phyloP scores from a whole-genome alignment of 2,888 invertebrate species.

The Acanthococcus lagerstroemiae region DNA sequence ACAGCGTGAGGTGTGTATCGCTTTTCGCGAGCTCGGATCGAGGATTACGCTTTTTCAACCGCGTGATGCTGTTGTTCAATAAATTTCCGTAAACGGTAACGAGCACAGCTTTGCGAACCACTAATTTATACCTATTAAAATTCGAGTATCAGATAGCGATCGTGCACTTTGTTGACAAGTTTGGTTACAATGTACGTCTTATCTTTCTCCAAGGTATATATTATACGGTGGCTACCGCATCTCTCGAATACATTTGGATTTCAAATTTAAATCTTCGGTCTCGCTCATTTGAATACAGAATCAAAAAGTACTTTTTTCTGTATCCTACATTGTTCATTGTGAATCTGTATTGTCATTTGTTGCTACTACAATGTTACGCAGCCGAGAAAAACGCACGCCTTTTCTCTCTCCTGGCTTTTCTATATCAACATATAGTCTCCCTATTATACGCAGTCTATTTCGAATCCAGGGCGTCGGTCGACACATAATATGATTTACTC shows the following conservation, averaged over 20 bases:
- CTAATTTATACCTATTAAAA: constrained; percentile 30
- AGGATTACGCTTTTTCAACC: too few species aligned
- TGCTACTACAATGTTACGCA: constrained; percentile 19
- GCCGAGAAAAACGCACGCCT: neutral
- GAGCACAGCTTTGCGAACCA: constrained; percentile 12
- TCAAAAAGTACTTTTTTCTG: neutral
- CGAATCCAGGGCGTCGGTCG: too few species aligned
- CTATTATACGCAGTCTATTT: too few species aligned
- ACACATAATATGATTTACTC: too few species aligned
- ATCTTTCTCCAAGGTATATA: constrained; percentile 16
- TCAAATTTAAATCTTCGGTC: constrained; percentile 21
- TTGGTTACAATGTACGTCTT: constrained; percentile 28
- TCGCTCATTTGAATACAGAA: constrained; percentile 22
- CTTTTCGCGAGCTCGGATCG: too few species aligned
- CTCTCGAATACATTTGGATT: constrained; percentile 15
- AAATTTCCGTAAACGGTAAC: too few species aligned
- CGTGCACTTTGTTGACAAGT: constrained; percentile 30
- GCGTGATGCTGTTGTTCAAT: too few species aligned
- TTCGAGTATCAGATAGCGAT: constrained; percentile 29
- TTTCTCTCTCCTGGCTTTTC: neutral
- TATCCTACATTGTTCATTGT: constrained; percentile 21
- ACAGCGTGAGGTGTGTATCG: too few species aligned
- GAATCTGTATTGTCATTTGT: constrained; percentile 23
- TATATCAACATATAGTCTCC: neutral
- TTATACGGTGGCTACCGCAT: constrained; percentile 21